Evolutionary conservation across 2,113 vertebrate species (phyloP), one percentile per base, ranked within the genome.

Genomic region (Xerus inauris): DNA sequence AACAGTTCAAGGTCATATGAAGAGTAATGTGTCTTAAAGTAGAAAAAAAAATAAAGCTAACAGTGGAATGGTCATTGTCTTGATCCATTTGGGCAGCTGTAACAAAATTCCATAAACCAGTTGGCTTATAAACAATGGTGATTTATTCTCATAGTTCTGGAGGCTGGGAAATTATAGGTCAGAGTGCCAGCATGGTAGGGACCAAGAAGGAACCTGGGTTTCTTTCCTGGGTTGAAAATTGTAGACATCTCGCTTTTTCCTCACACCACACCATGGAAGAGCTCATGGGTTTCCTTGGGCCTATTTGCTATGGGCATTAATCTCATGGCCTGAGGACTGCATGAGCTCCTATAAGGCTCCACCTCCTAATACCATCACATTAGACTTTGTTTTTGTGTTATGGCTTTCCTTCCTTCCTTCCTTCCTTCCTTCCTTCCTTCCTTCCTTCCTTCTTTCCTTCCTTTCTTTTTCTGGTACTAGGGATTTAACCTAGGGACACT

Each of bases 1-100:
- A 87, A 80, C 40, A 51, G 24, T 75, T 95, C 72, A 96, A 92
- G 26, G 83, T 91, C 59, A 38, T 38, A 54, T 35, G 8, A 97
- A n/a, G 24, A 85, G n/a, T 62, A 82, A 72, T 47, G 11, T 51
- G 8, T 5, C 35, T 88, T 65, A 96, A 73, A 75, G 28, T 65
- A 30, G 26, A 26, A 84, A 94, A 62, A 75, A 57, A 32, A 91
- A 81, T 59, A 59, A 91, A 71, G 64, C 26, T 45, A 76, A 47
- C 32, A 75, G 19, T 69, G 8, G 42, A 62, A 59, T 75, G 9
- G 8, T 85, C 28, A 64, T 73, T 54, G 32, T 54, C 38, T 57
- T 89, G 72, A 45, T 73, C 76, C 32, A 72, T 67, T 86, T 45
- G 14, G 54, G 45, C 17, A 73, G 54, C 64, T 86, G 4, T 10